Base-by-base conservation (phyloP, 1,140 invertebrate species). In the Anthonomus grandis region DNA sequence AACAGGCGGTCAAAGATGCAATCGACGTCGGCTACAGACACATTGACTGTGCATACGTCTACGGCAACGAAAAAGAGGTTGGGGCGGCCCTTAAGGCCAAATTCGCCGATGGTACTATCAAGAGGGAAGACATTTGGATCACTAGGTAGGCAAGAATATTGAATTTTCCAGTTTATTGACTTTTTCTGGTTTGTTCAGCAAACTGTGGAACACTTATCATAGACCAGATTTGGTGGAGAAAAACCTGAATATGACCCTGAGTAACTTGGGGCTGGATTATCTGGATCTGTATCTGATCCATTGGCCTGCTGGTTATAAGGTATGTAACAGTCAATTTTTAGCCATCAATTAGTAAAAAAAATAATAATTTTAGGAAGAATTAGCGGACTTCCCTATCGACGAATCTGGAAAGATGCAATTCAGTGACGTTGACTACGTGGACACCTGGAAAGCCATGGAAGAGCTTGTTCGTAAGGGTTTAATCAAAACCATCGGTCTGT, bases 391-490 rank as follows among this genome's bases (percentile, higher is more conserved):
- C 63, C 88, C 89, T 0, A 68, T 63, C 13, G 82, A 85, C 63
- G 80, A 76, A 15, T 72, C 81, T 48, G 85, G 82, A 9, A 77
- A 78, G 46, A 71, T 67, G 10, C 61, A 68, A 8, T 68, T 69
- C 44, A 79, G 76, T 18, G 73, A 80, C 8, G 79, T 82, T 1
- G 91, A 96, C 72, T 95, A 89, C 66, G 63, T 93, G n/a, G 93
- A 95, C 63, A 93, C 93, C 0, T 98, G 93, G 93, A 85, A 82
- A 74, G 92, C 81, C 23, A 81, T 97, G 82, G 94, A 96, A 75
- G 78, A 85, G 27, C 81, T 87, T 39, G 84, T 86, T 2, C 76
- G 82, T 17, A 74, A 84, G 47, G 91, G 91, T 1, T 75, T 92
- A 10, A 77, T 81, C 0, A 83, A 78, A 44, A 86, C 86, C 47